These are phyloP conservation scores for Clistopyga incitator DNA, from an alignment of 2,888 invertebrate genomes.

Conservation along the genomic window DNA sequence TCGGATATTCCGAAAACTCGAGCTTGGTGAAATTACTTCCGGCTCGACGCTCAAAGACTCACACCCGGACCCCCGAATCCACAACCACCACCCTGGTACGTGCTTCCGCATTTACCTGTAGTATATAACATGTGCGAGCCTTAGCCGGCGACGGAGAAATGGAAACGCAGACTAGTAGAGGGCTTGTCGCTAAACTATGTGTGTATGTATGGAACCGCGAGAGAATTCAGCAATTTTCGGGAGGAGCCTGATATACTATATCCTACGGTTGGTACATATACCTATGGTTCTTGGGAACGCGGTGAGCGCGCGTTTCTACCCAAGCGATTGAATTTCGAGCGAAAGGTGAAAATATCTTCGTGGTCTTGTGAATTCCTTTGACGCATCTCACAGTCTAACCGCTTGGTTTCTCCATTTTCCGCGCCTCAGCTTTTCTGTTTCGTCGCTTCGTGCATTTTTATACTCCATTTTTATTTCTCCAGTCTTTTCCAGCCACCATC, in stretches of 20 bases:
- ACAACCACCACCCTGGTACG: conserved; percentile 24
- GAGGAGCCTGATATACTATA: conserved; percentile 13
- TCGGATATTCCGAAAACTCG: conserved; percentile 44
- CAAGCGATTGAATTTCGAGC: conserved; percentile 54
- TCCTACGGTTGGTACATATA: neutral
- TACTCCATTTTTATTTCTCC: neutral
- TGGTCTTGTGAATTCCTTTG: conserved; percentile 59
- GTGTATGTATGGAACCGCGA: conserved; percentile 36
- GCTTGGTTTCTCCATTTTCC: conserved; percentile 2
- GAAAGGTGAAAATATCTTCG: conserved; percentile 57
- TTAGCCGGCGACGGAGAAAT: conserved; percentile 35
- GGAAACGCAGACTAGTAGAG: conserved; percentile 40
- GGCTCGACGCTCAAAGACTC: conserved; percentile 74
- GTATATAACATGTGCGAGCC: conserved; percentile 34
- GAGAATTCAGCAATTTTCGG: conserved; percentile 51
- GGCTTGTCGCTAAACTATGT: conserved; percentile 60
- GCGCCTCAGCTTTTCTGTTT: neutral
- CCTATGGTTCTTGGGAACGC: conserved; percentile 3
- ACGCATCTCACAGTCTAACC: conserved; percentile 16
- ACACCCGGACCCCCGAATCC: conserved; percentile 48
- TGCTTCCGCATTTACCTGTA: conserved; percentile 26
- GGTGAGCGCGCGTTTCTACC: conserved; percentile 36
- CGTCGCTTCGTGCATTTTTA: neutral
- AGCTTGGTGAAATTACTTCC: conserved; percentile 70
- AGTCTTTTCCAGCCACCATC: neutral